Percentiles rank a stretch among this genome's conserved stretches.
These are phyloP conservation scores for Tuberolachnus salignus DNA, from an alignment of 2,888 invertebrate genomes.

Conservation along the genomic window DNA sequence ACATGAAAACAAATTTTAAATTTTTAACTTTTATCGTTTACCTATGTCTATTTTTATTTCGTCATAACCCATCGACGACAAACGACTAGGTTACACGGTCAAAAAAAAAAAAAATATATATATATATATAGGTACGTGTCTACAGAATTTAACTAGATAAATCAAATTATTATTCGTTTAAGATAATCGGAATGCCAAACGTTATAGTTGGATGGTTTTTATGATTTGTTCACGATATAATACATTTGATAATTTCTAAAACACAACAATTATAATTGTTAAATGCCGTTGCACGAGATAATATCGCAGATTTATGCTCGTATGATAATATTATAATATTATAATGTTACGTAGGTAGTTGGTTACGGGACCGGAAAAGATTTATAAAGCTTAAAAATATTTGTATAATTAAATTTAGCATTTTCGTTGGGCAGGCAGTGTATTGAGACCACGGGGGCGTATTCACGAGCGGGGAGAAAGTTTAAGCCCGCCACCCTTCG, in stretches of 20 bases:
- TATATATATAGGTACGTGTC: no score
- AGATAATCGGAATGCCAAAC: no score
- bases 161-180: no score
- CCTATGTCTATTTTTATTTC: no score
- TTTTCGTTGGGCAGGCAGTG: not conserved
- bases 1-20: no score
- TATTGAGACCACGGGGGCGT: not conserved
- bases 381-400: not conserved
- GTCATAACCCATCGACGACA: no score
- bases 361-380: not conserved
- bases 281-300: no score
- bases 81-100: no score
- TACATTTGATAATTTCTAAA: not conserved
- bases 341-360: not conserved
- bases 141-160: no score
- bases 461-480: not conserved
- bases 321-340: not conserved
- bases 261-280: not conserved
- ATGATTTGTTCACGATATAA: not conserved
- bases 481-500: not conserved
- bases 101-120: no score
- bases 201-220: not conserved
- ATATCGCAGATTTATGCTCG: no score
- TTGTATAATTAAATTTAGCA: not conserved
- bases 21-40: no score